Evolutionary conservation across 1,140 invertebrate species (phyloP), one percentile per base, ranked within the genome.

Genomic region (Macrobrachium rosenbergii): DNA sequence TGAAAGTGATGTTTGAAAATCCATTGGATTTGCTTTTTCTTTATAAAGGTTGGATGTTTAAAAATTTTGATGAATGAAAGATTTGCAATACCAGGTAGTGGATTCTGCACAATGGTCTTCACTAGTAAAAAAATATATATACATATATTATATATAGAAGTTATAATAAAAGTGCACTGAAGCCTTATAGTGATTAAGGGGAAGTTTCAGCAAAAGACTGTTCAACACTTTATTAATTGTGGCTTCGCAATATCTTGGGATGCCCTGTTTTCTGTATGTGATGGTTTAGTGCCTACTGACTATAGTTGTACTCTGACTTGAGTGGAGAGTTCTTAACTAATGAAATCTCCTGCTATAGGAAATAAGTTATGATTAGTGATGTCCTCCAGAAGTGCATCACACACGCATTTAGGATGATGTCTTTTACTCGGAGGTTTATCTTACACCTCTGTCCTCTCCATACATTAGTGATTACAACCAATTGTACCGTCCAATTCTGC

Each of bases 401-500:
- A 52, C 69, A 63, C 37, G 28, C 75, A 43, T 78, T 78, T 86
- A 79, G 60, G 72, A 73, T 43, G 63, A 72, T 76, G 37, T 58
- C 16, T 19, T 78, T 58, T 86, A 64, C 67, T 73, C 43, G 64
- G 76, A 72, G 84, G 78, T 62, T 76, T 62, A 79, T 87, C 77
- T 81, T 69, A 81, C 75, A 69, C 85, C 78, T 73, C 85, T 63
- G 52, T 60, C 58, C 67, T 87, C 72, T 81, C 75, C 69, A 81
- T 87, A 73, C 81, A 81, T 82, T 69, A 87, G 85, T 87, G 85
- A 75, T 87, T 82, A 76, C 78, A 75, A 87, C 78, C 78, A 81
- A 81, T 76, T 62, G 73, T 87, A 87, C 85, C 85, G 85, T 87
- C 85, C 85, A 87, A 58, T 80, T 87, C 85, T 87, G 85, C 85